These are phyloP conservation scores for Gymnosoma rotundatum DNA, from an alignment of 2,888 invertebrate genomes.

Conservation along the genomic window DNA sequence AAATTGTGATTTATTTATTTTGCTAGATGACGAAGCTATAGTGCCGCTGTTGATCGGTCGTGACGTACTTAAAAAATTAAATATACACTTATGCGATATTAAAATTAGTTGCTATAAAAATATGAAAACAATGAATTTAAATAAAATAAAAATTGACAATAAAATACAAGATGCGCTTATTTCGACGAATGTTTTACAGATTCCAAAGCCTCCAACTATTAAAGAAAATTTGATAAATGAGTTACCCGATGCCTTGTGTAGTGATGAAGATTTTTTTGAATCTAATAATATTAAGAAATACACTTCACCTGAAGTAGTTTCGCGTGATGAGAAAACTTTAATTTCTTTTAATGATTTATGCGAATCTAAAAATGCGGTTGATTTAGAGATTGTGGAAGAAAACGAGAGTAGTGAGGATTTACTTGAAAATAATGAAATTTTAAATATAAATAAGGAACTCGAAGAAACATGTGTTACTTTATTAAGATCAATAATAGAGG, in stretches of 20 bases:
- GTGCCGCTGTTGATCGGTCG: constrained; percentile 41
- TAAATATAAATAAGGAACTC: too few species aligned
- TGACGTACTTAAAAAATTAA: constrained; percentile 15
- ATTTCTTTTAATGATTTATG: too few species aligned
- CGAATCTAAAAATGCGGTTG: too few species aligned
- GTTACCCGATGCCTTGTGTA: neutral
- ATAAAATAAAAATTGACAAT: constrained; percentile 1
- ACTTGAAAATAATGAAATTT: too few species aligned
- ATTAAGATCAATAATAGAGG: too few species aligned
- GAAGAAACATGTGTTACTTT: too few species aligned
- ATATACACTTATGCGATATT: constrained; percentile 19
- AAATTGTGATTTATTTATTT: constrained; percentile 17
- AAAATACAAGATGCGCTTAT: constrained; percentile 20
- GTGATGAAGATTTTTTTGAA: too few species aligned
- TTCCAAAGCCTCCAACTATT: neutral
- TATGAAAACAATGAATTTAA: constrained; percentile 21
- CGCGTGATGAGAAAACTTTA: too few species aligned
- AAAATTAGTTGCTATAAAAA: constrained; percentile 24
- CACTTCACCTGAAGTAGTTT: too few species aligned
- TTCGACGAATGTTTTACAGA: neutral
- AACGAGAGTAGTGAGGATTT: too few species aligned
- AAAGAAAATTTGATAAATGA: neutral
- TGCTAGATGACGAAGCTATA: constrained; percentile 38
- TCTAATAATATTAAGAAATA: too few species aligned
- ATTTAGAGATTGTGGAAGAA: too few species aligned